phyloP scores from a whole-genome alignment of 2,888 invertebrate genomes.

The Pachydiplax longipennis region DNA sequence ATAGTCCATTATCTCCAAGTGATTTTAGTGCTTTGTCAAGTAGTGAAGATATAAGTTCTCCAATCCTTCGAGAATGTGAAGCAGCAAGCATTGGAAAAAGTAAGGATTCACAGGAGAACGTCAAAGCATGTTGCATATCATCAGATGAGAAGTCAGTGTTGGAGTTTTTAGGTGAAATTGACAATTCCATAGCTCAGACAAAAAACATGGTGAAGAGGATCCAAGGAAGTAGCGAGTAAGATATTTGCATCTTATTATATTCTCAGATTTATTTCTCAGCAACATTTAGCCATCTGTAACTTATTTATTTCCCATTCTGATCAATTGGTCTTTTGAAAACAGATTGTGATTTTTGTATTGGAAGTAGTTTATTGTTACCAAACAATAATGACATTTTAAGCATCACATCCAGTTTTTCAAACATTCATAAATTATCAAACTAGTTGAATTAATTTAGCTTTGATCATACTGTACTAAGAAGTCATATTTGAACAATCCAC shows the following conservation, averaged over 20 bases:
- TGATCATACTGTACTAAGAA: too few relatives aligned
- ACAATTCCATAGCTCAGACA: conserved; percentile 82
- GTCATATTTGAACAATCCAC: too few relatives aligned
- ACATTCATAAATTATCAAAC: too few relatives aligned
- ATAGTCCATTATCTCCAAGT: conserved; percentile 17
- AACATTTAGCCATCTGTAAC: background rate
- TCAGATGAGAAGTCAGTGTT: conserved; percentile 27
- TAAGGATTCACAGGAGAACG: conserved; percentile 47
- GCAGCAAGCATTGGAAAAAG: background rate
- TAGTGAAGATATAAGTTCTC: conserved; percentile 48
- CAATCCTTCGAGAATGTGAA: conserved; percentile 9
- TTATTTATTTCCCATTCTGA: background rate
- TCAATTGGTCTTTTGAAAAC: too few relatives aligned
- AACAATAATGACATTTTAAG: too few relatives aligned
- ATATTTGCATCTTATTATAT: conserved; percentile 54
- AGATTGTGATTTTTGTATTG: too few relatives aligned
- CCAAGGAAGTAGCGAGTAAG: conserved; percentile 84
- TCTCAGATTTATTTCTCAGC: background rate
- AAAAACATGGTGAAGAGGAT: conserved; percentile 84
- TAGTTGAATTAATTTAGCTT: too few relatives aligned
- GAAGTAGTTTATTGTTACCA: too few relatives aligned
- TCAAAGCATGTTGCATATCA: background rate
- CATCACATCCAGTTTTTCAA: too few relatives aligned
- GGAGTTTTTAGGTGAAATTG: conserved; percentile 83
- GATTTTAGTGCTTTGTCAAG: background rate